Evolutionary conservation across 2,888 invertebrate genomes (phyloP).

Genomic region (Lycia hirtaria): DNA sequence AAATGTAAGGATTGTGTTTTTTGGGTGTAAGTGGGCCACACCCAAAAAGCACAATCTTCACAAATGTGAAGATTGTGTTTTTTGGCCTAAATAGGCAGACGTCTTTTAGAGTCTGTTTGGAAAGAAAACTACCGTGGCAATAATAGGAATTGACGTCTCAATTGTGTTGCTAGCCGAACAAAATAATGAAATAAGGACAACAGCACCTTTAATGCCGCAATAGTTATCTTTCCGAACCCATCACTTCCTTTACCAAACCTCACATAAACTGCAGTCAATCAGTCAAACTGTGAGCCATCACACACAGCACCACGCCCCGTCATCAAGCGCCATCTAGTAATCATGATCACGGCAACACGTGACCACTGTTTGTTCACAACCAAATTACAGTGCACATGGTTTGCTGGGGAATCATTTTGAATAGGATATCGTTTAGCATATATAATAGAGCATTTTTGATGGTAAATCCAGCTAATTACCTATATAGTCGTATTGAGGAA

Average conservation of each 20-base stretch:
- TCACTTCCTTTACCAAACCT: constrained; percentile 26
- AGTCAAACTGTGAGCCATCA: constrained; percentile 31
- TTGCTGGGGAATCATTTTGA: constrained; percentile 12
- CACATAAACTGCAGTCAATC: constrained; percentile 10
- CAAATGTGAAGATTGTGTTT: too few relatives aligned
- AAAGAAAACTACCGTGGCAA: too few relatives aligned
- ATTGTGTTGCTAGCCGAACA: too few relatives aligned
- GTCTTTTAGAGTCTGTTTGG: too few relatives aligned
- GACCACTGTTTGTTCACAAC: constrained; percentile 28
- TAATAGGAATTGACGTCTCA: too few relatives aligned
- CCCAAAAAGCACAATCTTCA: too few relatives aligned
- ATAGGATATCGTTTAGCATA: constrained; percentile 4
- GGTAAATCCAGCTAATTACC: background rate
- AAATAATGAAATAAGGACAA: too few relatives aligned
- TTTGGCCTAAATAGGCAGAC: too few relatives aligned
- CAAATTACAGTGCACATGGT: constrained; percentile 34
- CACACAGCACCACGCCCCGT: constrained; percentile 18
- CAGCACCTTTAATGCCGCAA: too few relatives aligned
- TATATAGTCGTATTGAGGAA: too few relatives aligned
- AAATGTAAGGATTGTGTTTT: too few relatives aligned
- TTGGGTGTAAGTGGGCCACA: too few relatives aligned
- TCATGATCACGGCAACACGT: constrained; percentile 21
- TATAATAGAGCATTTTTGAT: background rate
- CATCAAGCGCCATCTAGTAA: background rate
- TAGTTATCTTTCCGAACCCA: background rate